These are phyloP conservation scores for Tauraco erythrolophus DNA, from an alignment of 2,113 vertebrate genomes.

Conservation along the genomic window DNA sequence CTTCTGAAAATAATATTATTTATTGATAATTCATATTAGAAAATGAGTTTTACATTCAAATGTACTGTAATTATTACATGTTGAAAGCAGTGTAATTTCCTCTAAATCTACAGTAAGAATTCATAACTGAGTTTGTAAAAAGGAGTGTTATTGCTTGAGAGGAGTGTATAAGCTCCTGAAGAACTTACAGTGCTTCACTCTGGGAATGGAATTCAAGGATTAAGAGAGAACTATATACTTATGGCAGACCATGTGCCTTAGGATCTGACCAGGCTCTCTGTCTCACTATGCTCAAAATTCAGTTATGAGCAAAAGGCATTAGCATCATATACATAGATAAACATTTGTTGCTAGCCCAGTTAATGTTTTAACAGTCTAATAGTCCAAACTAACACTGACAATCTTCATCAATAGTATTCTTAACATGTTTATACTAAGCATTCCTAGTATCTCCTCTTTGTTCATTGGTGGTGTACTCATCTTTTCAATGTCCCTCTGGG, in stretches of 20 bases:
- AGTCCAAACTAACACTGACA: neutral
- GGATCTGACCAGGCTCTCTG: neutral
- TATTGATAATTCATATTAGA: neutral
- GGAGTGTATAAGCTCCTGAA: neutral
- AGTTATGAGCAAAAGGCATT: neutral
- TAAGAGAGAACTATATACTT: neutral
- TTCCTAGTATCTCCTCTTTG: neutral
- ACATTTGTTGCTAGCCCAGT: neutral
- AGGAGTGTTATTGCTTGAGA: neutral
- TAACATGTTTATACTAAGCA: neutral
- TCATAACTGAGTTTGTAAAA: neutral
- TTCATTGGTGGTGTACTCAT: neutral
- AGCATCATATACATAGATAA: neutral
- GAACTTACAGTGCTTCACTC: neutral
- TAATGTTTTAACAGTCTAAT: neutral
- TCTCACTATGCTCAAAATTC: neutral
- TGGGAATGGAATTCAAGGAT: neutral
- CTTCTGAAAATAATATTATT: conserved; percentile 8
- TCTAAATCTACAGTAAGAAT: neutral
- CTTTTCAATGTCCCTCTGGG: neutral
- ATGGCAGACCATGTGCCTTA: neutral
- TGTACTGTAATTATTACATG: neutral
- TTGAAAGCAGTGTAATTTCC: neutral
- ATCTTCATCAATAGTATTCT: neutral
- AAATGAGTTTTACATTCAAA: neutral